Percentiles rank a stretch among this genome's conserved stretches.
These are phyloP conservation scores for Gymnocephalus cernua DNA, from an alignment of 2,113 vertebrate genomes.

Conservation along the genomic window DNA sequence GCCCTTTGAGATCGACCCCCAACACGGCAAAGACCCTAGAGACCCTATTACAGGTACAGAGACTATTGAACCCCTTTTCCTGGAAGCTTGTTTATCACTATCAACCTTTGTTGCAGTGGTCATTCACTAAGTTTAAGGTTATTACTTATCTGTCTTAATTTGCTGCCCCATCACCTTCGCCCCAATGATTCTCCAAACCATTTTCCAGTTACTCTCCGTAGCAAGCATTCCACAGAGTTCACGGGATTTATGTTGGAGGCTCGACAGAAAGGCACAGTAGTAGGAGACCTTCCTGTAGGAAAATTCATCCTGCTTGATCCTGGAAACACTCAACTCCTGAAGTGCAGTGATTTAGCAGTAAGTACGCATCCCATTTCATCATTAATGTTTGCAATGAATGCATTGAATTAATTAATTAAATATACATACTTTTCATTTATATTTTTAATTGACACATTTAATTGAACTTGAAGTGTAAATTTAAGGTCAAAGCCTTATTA, in stretches of 20 bases:
- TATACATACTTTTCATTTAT: not conserved
- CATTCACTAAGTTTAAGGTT: not conserved
- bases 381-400: not conserved
- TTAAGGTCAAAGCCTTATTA: not conserved
- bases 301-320: not conserved
- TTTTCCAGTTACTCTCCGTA: slow-evolving; percentile 50
- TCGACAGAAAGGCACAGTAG: accelerated
- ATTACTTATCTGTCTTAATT: not conserved
- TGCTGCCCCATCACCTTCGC: not conserved
- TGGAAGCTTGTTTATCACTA: not conserved
- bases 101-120: not conserved
- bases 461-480: not conserved
- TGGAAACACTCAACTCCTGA: accelerated
- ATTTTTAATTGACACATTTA: not conserved
- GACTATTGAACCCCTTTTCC: not conserved
- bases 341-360: not conserved
- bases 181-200: not conserved
- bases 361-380: not conserved
- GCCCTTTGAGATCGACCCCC: not conserved
- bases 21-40: accelerated
- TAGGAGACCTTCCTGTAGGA: not conserved
- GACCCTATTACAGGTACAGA: slow-evolving; percentile 52
- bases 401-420: not conserved
- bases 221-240: accelerated
- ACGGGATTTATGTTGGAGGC: slow-evolving; percentile 59